Conservation (phyloP, 2,888 invertebrate species). For the Agrotis puta region DNA sequence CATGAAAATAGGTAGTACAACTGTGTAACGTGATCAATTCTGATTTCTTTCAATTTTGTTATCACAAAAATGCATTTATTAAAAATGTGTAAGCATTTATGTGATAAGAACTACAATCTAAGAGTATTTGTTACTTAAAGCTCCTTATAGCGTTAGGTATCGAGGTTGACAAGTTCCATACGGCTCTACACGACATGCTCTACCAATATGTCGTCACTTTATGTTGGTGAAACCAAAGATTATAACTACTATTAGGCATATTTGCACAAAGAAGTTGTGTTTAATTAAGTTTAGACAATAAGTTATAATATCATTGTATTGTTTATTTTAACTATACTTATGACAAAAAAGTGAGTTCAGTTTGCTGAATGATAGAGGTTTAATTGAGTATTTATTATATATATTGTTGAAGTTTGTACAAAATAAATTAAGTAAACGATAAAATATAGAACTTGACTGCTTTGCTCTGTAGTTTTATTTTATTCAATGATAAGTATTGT, state of each 20-base stretch:
- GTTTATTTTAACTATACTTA: constrained; percentile 89
- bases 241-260: constrained; percentile 90
- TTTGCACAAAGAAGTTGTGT: constrained; percentile 92
- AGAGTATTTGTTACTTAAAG: constrained; percentile 58
- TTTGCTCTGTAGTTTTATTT: constrained; percentile 85
- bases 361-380: constrained; percentile 91
- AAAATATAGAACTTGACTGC: constrained; percentile 92
- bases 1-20: constrained; percentile 18
- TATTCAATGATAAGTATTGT: not conserved
- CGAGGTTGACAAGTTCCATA: constrained; percentile 72
- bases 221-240: constrained; percentile 89
- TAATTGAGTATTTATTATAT: constrained; percentile 91
- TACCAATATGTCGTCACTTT: constrained; percentile 68
- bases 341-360: constrained; percentile 91
- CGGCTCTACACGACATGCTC: constrained; percentile 66
- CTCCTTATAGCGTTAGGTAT: constrained; percentile 66
- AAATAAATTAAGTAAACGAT: constrained; percentile 92
- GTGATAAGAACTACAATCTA: constrained; percentile 63
- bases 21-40: constrained; percentile 41
- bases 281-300: constrained; percentile 91
- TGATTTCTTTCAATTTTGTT: constrained; percentile 56
- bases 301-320: constrained; percentile 90
- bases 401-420: constrained; percentile 92
- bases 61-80: constrained; percentile 64
- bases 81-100: constrained; percentile 60